phyloP scores from a whole-genome alignment of 2,888 invertebrate species.

The Therioaphis trifolii region DNA sequence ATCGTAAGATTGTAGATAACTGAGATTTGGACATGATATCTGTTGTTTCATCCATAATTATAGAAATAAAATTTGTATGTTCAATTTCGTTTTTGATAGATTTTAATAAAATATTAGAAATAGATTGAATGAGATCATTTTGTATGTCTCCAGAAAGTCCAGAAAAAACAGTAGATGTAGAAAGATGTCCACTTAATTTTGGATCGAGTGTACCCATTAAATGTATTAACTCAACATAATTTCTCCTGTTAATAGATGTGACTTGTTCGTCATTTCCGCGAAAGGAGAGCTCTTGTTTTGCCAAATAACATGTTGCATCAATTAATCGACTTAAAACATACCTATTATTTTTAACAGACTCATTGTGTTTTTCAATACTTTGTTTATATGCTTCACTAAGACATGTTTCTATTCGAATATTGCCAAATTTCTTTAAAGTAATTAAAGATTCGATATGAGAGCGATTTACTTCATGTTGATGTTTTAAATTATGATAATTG shows the following conservation, averaged over 20 bases:
- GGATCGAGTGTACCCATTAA: constrained; percentile 1
- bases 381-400: constrained; percentile 37
- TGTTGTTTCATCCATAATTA: no score
- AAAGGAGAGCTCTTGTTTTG: no score
- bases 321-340: constrained; percentile 30
- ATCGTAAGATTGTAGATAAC: no score
- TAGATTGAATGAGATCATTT: constrained; percentile 66
- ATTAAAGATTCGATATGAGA: constrained; percentile 23
- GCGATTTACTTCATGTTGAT: not conserved
- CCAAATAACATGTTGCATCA: constrained; percentile 43
- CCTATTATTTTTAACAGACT: constrained; percentile 33
- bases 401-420: constrained; percentile 27
- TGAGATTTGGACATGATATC: no score
- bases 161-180: constrained; percentile 3
- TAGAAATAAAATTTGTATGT: constrained; percentile 66
- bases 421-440: not conserved
- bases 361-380: constrained; percentile 48
- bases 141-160: constrained; percentile 64
- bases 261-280: no score
- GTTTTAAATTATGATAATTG: constrained; percentile 15
- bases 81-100: constrained; percentile 65
- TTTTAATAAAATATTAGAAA: constrained; percentile 64
- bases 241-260: no score
- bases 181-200: no score
- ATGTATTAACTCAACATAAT: no score